phyloP scores from a whole-genome alignment of 23 tunicate species.

The Diplosoma virens region DNA sequence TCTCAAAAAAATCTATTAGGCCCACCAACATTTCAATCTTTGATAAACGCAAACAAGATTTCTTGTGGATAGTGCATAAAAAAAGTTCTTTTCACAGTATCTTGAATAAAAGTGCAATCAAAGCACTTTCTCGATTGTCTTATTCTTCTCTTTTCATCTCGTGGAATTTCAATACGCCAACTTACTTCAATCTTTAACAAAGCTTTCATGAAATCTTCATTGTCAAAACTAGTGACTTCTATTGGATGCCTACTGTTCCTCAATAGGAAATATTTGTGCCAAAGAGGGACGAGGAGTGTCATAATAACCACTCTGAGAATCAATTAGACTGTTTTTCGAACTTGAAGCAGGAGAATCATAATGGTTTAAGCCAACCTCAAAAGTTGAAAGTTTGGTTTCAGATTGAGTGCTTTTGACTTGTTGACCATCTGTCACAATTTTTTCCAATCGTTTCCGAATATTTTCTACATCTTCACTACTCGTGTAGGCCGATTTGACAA shows the following conservation, averaged over 20 bases:
- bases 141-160: no score
- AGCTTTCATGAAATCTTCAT: no score
- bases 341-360: conserved; percentile 5
- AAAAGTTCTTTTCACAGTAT: no score
- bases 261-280: not conserved
- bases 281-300: conserved; percentile 9
- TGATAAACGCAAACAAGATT: no score
- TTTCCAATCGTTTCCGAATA: not conserved
- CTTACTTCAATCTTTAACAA: no score
- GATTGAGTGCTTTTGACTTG: not conserved
- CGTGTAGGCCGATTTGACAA: not conserved
- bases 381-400: not conserved
- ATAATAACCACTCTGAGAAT: not conserved
- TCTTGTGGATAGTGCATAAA: no score
- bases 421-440: not conserved
- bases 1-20: no score
- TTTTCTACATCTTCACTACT: not conserved
- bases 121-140: no score
- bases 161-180: no score
- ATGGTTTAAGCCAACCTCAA: not conserved
- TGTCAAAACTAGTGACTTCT: not conserved
- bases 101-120: no score
- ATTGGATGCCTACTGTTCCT: not conserved
- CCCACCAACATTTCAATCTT: no score
- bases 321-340: not conserved